Evolutionary conservation across 2,797 vertebrate species (phyloP).

Genomic region (Synanceia verrucosa): DNA sequence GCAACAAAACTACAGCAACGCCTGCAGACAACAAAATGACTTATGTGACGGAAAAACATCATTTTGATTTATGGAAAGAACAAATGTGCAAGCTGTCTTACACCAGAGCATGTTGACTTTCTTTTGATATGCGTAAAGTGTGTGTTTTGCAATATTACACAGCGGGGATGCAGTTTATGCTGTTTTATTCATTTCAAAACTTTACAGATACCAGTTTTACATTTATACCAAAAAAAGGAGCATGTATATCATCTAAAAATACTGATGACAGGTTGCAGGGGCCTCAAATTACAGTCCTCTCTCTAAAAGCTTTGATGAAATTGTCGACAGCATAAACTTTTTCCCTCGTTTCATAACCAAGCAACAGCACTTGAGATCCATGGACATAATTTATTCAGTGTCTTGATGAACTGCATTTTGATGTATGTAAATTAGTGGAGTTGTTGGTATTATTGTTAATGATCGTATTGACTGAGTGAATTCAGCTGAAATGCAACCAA

Average conservation of each 20-base stretch:
- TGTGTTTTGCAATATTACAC: not conserved
- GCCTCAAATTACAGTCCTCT: not conserved
- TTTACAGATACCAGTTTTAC: not conserved
- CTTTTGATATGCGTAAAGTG: not conserved
- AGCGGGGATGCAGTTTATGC: not conserved
- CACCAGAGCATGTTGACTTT: not conserved
- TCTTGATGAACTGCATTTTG: constrained; percentile 14
- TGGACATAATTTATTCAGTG: constrained; percentile 3
- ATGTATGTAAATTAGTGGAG: constrained; percentile 26
- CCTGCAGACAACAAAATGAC: too few relatives aligned
- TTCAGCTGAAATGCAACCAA: constrained; percentile 24
- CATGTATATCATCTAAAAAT: not conserved
- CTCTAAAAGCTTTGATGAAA: not conserved
- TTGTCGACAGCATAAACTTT: not conserved
- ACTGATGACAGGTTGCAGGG: not conserved
- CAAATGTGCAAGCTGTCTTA: not conserved
- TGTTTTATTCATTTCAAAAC: not conserved
- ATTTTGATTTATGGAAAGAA: not conserved
- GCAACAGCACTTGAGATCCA: not conserved
- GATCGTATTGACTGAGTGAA: constrained; percentile 19
- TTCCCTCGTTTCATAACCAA: constrained; percentile 8
- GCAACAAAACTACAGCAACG: too few relatives aligned
- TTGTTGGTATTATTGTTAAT: constrained; percentile 34
- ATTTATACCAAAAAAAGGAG: not conserved
- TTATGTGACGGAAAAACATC: too few relatives aligned